Conservation (phyloP, 2,888 invertebrate species). For the Sesamia inferens region DNA sequence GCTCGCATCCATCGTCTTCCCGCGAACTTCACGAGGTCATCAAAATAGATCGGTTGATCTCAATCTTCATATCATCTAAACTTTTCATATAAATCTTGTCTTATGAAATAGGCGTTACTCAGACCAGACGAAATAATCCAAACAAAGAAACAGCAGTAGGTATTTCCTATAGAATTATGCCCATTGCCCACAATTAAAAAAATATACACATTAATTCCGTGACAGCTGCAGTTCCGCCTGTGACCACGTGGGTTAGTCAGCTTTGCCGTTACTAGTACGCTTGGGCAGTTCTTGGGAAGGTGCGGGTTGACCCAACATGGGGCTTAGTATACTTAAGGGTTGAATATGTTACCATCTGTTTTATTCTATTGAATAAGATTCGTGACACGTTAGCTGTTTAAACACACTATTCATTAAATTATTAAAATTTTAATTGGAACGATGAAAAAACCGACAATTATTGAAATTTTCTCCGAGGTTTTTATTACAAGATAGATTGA, state of each 20-base stretch:
- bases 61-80: background rate
- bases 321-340: constrained; percentile 28
- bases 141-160: constrained; percentile 30
- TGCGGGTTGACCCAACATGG: constrained; percentile 61
- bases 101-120: background rate
- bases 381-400: background rate
- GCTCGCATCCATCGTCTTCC: too few species aligned
- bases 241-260: constrained; percentile 56
- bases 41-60: background rate
- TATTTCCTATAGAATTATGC: constrained; percentile 31
- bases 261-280: constrained; percentile 71
- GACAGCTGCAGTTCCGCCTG: constrained; percentile 57
- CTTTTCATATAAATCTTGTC: background rate
- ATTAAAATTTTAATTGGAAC: background rate
- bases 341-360: constrained; percentile 21
- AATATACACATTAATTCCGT: constrained; percentile 28
- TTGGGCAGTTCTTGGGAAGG: constrained; percentile 60
- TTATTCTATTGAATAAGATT: background rate
- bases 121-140: constrained; percentile 2
- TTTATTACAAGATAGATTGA: background rate
- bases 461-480: background rate
- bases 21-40: too few species aligned
- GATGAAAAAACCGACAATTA: background rate
- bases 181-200: constrained; percentile 45
- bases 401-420: background rate